Evolutionary conservation across 2,888 invertebrate species (phyloP).

Genomic region (Halictus ligatus): DNA sequence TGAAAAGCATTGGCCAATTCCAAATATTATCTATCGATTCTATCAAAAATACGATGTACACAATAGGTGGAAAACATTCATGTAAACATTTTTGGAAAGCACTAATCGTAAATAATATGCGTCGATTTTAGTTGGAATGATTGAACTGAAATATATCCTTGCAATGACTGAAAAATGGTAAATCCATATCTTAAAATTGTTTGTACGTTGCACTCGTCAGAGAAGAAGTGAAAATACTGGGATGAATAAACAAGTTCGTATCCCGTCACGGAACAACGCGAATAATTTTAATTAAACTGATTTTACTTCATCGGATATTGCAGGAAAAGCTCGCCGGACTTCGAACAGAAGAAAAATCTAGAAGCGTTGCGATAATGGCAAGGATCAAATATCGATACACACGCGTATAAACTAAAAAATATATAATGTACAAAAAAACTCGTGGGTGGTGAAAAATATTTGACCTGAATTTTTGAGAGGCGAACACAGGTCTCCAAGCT

Average conservation of each 20-base stretch:
- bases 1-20: not conserved
- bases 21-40: not conserved
- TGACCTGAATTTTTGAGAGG: too few species aligned
- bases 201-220: too few species aligned
- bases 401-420: not conserved
- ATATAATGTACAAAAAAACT: not conserved
- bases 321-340: not conserved
- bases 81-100: too few species aligned
- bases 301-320: not conserved
- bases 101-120: too few species aligned
- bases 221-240: not conserved
- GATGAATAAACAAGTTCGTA: not conserved
- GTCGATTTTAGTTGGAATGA: too few species aligned
- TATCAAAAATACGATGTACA: too few species aligned
- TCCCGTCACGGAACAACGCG: not conserved
- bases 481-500: not conserved
- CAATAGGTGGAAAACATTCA: too few species aligned
- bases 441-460: not conserved
- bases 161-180: too few species aligned
- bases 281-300: not conserved
- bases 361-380: not conserved
- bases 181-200: too few species aligned
- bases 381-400: not conserved
- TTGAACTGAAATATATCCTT: too few species aligned
- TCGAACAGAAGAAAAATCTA: not conserved